These are phyloP conservation scores for Trachelus stipa DNA, from an alignment of 2,888 invertebrate genomes.

Conservation along the genomic window DNA sequence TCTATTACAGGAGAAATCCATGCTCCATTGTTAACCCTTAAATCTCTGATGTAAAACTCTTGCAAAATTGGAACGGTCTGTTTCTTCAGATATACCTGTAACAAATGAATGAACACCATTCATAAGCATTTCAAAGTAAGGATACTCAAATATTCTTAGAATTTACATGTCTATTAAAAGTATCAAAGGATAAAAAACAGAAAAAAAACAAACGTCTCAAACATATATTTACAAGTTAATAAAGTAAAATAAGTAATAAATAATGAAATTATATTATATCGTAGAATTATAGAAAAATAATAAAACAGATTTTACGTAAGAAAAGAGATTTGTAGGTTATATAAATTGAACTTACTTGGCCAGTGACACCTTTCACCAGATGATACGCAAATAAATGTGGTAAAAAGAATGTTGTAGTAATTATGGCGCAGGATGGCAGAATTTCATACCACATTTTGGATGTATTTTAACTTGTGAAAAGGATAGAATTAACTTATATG, in stretches of 20 bases:
- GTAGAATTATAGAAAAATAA: slow-evolving; percentile 10
- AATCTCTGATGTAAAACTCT: not conserved
- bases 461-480: not conserved
- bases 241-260: slow-evolving; percentile 5
- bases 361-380: slow-evolving; percentile 28
- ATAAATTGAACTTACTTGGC: slow-evolving; percentile 36
- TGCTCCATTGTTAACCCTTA: not conserved
- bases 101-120: not conserved
- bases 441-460: slow-evolving; percentile 53
- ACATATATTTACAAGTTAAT: not conserved
- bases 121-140: not conserved
- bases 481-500: not conserved
- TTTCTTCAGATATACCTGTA: not conserved
- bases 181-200: no score
- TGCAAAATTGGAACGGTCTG: no score
- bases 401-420: slow-evolving; percentile 10
- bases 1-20: not conserved
- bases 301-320: slow-evolving; percentile 13
- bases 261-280: not conserved
- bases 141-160: not conserved
- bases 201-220: not conserved
- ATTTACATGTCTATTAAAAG: not conserved
- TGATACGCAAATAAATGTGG: slow-evolving; percentile 27
- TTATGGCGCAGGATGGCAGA: slow-evolving; percentile 38
- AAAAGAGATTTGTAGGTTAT: not conserved